Evolutionary conservation across 2,888 invertebrate species (phyloP), one percentile per base, ranked within the genome.

Genomic region (Pterobdella sp.): DNA sequence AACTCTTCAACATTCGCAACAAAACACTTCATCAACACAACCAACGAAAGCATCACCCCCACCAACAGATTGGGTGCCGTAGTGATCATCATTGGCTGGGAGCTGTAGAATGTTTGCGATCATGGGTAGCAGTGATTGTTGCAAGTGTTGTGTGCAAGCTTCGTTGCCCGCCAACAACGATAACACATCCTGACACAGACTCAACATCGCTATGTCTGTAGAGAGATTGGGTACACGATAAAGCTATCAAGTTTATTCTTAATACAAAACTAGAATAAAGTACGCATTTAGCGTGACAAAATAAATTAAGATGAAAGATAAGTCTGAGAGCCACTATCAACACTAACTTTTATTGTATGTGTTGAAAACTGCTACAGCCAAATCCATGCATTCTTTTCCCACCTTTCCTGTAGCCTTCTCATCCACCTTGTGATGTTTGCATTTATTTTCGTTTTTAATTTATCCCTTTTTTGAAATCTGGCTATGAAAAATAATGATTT

Each of bases 81-180:
- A 78, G 10, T 83, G 80, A 34, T 85, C 81, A 77, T 84, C 85
- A 73, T 84, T 84, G n/a, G 80, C 18, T n/a, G 82, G 80, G 1
- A 85, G 81, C 76, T 84, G 84, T 35, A 87, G 79, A 35, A 90
- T 89, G 73, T 86, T 87, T 63, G 88, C 87, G 68, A 90, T 84
- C 0, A 89, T 89, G 1, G 90, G 90, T 69, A 89, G 84, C 66
- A 90, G 85, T 77, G 88, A 86, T 71, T 88, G 87, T 79, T 89
- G 89, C 18, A 90, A 79, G 0, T 87, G 85, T 7, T 82, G 84
- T 63, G 87, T 83, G 76, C 89, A 88, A 64, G 85, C 85, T 0
- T 86, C 85, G 82, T 88, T 89, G 79, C 87, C 85, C 1, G 88
- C 87, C 7, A 90, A 81, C 56, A 87, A 87, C 78, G 87, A 87